Evolutionary conservation across 2,888 invertebrate species (phyloP).

Genomic region (Dynastes maya): DNA sequence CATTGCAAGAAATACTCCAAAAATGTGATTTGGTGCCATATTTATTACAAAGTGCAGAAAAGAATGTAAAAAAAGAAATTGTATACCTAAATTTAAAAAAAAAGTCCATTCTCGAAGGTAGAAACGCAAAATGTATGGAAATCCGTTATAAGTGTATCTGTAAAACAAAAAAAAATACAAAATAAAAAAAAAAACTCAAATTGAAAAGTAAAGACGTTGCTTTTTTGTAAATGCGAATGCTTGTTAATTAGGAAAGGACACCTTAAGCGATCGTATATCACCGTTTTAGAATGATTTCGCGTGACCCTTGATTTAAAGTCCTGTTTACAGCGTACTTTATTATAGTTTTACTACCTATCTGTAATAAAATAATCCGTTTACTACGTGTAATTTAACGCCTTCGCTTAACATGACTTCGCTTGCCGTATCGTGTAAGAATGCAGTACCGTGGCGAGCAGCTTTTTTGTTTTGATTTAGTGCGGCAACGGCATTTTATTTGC

Average conservation of each 20-base stretch:
- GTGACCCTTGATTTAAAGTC: slow-evolving; percentile 62
- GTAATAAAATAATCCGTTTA: slow-evolving; percentile 66
- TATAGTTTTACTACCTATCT: slow-evolving; percentile 65
- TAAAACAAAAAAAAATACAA: slow-evolving; percentile 4
- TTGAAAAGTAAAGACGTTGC: neutral
- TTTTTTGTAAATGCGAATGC: neutral
- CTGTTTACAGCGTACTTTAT: slow-evolving; percentile 65
- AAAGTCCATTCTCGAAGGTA: neutral
- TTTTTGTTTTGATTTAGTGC: slow-evolving; percentile 40
- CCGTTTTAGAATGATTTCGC: slow-evolving; percentile 59
- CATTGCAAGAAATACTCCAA: no score
- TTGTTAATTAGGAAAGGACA: slow-evolving; percentile 51
- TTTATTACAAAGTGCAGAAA: no score
- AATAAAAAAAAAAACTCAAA: neutral
- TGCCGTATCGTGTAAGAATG: slow-evolving; percentile 36
- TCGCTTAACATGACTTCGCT: slow-evolving; percentile 60
- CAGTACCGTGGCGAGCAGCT: slow-evolving; percentile 15
- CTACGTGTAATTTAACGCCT: slow-evolving; percentile 64
- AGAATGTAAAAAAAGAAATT: neutral
- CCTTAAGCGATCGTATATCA: slow-evolving; percentile 55
- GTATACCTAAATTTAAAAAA: neutral
- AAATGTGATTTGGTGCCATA: no score
- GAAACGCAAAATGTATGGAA: neutral
- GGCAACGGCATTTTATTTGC: slow-evolving; percentile 11
- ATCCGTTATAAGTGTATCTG: neutral